A percentile compares a stretch with the other conserved stretches of the same genome.
Evolutionary conservation across 1,140 invertebrate genomes (phyloP).

Genomic region (Neotoxoptera formosana): DNA sequence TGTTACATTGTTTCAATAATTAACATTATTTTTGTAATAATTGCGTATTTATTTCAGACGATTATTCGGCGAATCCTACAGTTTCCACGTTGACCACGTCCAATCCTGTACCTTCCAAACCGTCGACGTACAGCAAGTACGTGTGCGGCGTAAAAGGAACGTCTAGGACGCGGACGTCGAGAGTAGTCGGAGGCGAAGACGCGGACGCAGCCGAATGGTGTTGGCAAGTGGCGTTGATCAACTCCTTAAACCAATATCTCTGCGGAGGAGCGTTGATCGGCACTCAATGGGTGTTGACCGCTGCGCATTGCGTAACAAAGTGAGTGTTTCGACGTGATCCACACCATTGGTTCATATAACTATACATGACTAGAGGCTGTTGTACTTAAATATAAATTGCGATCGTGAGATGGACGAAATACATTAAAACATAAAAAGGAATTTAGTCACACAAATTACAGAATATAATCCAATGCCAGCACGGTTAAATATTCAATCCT

Average conservation of each 20-base stretch:
- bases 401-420: neutral
- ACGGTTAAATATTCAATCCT: too few relatives aligned
- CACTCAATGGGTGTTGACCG: slow-evolving; percentile 93
- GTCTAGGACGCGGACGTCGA: slow-evolving; percentile 66
- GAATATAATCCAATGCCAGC: neutral
- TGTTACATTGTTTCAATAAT: too few relatives aligned
- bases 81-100: slow-evolving; percentile 48
- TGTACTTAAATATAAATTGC: neutral
- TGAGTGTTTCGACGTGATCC: slow-evolving; percentile 66
- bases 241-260: slow-evolving; percentile 92
- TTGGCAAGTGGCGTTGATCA: slow-evolving; percentile 94
- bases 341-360: neutral
- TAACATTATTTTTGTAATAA: neutral
- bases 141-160: slow-evolving; percentile 89
- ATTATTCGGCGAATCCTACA: slow-evolving; percentile 13
- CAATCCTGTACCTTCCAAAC: slow-evolving; percentile 63
- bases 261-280: slow-evolving; percentile 94
- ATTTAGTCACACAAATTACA: neutral
- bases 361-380: neutral
- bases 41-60: neutral
- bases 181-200: slow-evolving; percentile 91
- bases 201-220: slow-evolving; percentile 91
- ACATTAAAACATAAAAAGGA: neutral
- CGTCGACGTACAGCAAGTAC: slow-evolving; percentile 84
- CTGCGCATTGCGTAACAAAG: slow-evolving; percentile 96